Percentiles rank a stretch among this genome's conserved stretches.
Evolutionary conservation across 2,113 vertebrate species (phyloP).

Genomic region (Fregetta grallaria): DNA sequence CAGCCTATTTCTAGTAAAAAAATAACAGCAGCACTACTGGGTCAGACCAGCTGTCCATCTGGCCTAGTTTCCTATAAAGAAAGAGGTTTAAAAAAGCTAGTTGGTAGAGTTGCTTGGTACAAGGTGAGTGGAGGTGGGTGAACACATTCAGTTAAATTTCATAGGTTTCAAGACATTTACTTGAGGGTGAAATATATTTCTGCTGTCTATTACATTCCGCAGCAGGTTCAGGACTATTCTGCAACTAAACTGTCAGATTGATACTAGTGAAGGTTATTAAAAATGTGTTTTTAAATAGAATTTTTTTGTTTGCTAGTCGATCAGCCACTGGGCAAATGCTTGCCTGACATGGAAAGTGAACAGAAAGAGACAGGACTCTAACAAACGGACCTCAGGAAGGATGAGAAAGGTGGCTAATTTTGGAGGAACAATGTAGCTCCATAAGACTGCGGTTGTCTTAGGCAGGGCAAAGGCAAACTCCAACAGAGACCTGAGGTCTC

Average conservation of each 20-base stretch:
- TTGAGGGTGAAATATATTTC: background rate
- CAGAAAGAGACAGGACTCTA: background rate
- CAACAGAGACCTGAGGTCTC: background rate
- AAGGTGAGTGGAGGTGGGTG: background rate
- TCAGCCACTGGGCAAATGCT: background rate
- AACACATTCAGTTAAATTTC: background rate
- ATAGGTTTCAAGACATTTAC: background rate
- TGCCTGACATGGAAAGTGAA: background rate
- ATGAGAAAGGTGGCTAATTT: background rate
- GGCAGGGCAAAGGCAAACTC: background rate
- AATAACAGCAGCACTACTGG: background rate
- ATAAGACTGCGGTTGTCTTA: background rate
- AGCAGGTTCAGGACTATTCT: background rate
- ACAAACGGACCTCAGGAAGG: background rate
- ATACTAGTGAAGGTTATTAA: background rate
- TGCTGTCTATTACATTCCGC: background rate
- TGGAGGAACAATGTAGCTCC: background rate
- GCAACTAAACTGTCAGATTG: background rate
- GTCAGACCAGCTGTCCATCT: background rate
- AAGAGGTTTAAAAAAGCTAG: background rate
- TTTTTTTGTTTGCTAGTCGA: background rate
- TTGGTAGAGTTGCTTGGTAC: background rate
- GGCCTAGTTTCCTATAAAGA: background rate
- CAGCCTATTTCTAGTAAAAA: background rate
- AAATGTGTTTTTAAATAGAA: background rate